Conservation (phyloP, 1,140 invertebrate species). For the Meloidogyne chitwoodi region DNA sequence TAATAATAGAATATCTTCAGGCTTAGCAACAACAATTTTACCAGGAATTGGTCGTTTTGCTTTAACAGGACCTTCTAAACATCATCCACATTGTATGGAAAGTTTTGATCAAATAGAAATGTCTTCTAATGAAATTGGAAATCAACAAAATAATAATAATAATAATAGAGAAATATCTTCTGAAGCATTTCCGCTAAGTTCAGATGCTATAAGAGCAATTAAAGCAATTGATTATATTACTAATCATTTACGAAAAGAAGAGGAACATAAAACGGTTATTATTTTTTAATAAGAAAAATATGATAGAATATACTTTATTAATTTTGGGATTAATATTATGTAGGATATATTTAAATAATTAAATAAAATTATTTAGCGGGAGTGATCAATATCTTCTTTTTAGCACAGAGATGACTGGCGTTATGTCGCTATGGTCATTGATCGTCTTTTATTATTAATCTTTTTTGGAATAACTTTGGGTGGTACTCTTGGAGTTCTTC, state of each 20-base stretch:
- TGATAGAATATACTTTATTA: no score
- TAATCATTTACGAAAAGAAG: slow-evolving; percentile 24
- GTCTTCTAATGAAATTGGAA: background rate
- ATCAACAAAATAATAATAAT: background rate
- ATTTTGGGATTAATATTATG: no score
- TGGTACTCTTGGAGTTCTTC: slow-evolving; percentile 84
- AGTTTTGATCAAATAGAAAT: background rate
- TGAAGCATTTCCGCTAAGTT: slow-evolving; percentile 7
- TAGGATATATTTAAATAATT: no score
- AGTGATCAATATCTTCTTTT: slow-evolving; percentile 7
- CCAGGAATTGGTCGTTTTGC: slow-evolving; percentile 3
- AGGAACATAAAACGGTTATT: slow-evolving; percentile 23
- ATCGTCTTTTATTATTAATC: slow-evolving; percentile 88
- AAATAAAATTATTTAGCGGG: no score
- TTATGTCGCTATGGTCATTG: slow-evolving; percentile 86
- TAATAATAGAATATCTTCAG: slow-evolving; percentile 2
- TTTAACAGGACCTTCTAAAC: background rate
- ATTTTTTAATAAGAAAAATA: no score
- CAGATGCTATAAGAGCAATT: slow-evolving; percentile 24
- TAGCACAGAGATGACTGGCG: slow-evolving; percentile 42
- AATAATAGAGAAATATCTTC: background rate
- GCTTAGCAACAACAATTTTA: slow-evolving; percentile 2
- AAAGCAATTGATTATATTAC: slow-evolving; percentile 29
- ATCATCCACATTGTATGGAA: slow-evolving; percentile 22
- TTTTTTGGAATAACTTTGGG: slow-evolving; percentile 91